Percentiles rank a stretch among this genome's conserved stretches.
Conservation (phyloP, 2,888 invertebrate species). For the Tetragonisca angustula region DNA sequence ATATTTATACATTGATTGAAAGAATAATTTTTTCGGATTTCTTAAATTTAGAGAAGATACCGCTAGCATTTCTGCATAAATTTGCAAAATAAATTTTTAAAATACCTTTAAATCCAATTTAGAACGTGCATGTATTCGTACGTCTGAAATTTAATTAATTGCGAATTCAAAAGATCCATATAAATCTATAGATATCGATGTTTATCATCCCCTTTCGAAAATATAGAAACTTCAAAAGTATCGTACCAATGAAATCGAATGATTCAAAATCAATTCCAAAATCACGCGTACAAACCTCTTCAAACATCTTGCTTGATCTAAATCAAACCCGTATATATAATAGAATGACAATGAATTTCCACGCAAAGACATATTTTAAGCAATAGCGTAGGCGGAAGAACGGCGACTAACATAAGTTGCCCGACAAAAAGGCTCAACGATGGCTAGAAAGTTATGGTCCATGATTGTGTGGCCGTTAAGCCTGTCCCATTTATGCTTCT, state of each 20-base stretch:
- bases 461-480: constrained; percentile 17
- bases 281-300: neutral
- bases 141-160: neutral
- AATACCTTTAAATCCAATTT: neutral
- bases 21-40: neutral
- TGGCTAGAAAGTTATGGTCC: constrained; percentile 55
- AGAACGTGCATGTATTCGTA: neutral
- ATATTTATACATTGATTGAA: neutral
- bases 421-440: constrained; percentile 28
- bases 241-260: neutral
- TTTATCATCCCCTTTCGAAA: neutral
- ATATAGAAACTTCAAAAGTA: neutral
- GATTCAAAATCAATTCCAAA: no score
- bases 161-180: no score
- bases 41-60: neutral
- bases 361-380: constrained; percentile 2
- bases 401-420: constrained; percentile 17
- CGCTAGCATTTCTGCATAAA: neutral
- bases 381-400: constrained; percentile 51
- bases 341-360: neutral
- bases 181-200: neutral
- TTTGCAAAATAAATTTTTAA: neutral
- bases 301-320: neutral
- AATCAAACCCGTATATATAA: neutral
- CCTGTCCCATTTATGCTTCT: constrained; percentile 47